phyloP scores from a whole-genome alignment of 1,140 invertebrate genomes.

The Monochamus saltuarius region DNA sequence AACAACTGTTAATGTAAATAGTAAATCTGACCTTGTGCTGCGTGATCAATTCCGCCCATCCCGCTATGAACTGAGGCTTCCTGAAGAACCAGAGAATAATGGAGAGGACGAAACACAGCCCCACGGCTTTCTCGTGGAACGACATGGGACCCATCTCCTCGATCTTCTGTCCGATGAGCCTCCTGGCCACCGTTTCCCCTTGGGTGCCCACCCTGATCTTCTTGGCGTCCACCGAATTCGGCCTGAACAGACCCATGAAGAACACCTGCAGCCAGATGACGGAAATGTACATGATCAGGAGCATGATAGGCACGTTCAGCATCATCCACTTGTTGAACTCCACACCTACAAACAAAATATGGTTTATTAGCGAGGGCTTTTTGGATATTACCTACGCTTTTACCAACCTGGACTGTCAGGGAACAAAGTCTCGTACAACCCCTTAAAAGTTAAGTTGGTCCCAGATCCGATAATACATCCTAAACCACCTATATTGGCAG shows the following conservation, averaged over 20 bases:
- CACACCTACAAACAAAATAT: slow-evolving; percentile 56
- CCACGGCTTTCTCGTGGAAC: slow-evolving; percentile 78
- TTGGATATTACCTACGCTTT: background rate
- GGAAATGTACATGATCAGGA: slow-evolving; percentile 69
- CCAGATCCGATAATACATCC: slow-evolving; percentile 83
- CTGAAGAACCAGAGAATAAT: slow-evolving; percentile 88
- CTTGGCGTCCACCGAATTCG: slow-evolving; percentile 46
- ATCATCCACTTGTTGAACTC: slow-evolving; percentile 79
- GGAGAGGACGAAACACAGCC: slow-evolving; percentile 74
- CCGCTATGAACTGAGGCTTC: slow-evolving; percentile 77
- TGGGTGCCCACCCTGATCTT: slow-evolving; percentile 44
- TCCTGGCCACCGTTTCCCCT: slow-evolving; percentile 63
- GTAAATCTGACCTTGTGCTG: slow-evolving; percentile 38
- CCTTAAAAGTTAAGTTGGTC: slow-evolving; percentile 83
- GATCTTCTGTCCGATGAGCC: slow-evolving; percentile 72
- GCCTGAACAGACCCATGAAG: slow-evolving; percentile 71
- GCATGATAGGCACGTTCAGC: slow-evolving; percentile 65
- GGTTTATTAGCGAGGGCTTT: slow-evolving; percentile 32
- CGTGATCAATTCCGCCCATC: slow-evolving; percentile 72
- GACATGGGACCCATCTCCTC: slow-evolving; percentile 74
- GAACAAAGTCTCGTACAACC: slow-evolving; percentile 38
- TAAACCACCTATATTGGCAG: slow-evolving; percentile 79
- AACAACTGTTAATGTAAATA: no score
- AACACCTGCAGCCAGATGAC: slow-evolving; percentile 73
- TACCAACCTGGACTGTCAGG: slow-evolving; percentile 60